Percentiles rank a stretch among this genome's conserved stretches.
Evolutionary conservation across 2,113 vertebrate genomes (phyloP).

Genomic region (Procavia capensis): DNA sequence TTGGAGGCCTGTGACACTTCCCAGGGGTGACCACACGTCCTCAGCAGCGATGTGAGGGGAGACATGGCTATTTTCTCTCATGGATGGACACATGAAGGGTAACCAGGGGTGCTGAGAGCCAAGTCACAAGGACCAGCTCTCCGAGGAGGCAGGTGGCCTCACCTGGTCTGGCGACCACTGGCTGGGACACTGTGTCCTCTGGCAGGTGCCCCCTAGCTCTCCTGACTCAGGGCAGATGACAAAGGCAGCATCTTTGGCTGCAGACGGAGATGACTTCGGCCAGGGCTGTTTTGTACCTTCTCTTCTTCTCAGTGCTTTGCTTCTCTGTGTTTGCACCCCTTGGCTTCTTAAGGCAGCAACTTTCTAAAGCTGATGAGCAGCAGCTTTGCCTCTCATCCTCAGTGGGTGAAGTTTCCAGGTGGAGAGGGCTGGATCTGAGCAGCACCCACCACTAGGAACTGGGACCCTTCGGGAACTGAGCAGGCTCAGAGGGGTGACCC

Average conservation of each 20-base stretch:
- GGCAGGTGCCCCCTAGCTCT: neutral
- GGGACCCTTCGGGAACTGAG: neutral
- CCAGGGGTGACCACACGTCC: no score
- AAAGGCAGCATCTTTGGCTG: neutral
- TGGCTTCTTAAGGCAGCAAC: neutral
- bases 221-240: no score
- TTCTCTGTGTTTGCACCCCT: neutral
- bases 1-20: neutral
- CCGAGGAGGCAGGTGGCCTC: neutral
- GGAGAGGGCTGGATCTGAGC: neutral
- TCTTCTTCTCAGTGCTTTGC: neutral
- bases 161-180: neutral
- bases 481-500: neutral
- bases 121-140: neutral
- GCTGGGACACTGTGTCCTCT: accelerated
- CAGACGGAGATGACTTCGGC: neutral
- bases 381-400: neutral
- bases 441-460: no score
- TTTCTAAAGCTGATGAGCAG: neutral
- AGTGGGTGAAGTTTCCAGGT: neutral
- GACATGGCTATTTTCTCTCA: neutral
- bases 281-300: no score
- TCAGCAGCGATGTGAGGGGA: neutral
- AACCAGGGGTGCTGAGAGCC: neutral
- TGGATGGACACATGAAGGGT: neutral